Evolutionary conservation across 1,140 invertebrate genomes (phyloP).

Genomic region (Dysdera silvatica): DNA sequence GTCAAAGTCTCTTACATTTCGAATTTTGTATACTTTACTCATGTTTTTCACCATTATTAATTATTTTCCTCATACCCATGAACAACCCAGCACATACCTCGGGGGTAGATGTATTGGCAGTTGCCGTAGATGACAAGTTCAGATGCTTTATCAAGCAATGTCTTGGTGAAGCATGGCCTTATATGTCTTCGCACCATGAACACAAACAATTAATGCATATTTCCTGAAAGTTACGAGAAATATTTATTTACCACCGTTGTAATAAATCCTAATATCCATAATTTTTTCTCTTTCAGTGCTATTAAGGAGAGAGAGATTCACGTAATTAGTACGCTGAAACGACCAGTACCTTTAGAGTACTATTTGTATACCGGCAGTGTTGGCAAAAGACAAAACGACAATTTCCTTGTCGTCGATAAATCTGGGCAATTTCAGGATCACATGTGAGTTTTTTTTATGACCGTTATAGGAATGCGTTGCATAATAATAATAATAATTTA

Average conservation of each 20-base stretch:
- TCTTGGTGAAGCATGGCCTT: too few species aligned
- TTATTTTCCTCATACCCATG: too few species aligned
- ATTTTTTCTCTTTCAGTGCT: constrained; percentile 43
- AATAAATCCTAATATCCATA: too few species aligned
- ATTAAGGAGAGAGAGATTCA: constrained; percentile 89
- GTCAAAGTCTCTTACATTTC: too few species aligned
- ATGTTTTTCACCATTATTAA: too few species aligned
- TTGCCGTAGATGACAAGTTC: too few species aligned
- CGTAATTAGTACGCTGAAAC: constrained; percentile 85
- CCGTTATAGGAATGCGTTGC: too few species aligned
- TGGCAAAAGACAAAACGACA: constrained; percentile 69
- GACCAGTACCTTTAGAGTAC: constrained; percentile 92
- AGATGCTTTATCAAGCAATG: too few species aligned
- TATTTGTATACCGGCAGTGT: constrained; percentile 81
- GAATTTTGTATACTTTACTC: too few species aligned
- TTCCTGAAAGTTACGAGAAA: not conserved
- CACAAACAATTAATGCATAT: not conserved
- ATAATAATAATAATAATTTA: too few species aligned
- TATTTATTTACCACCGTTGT: constrained; percentile 12
- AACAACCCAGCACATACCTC: too few species aligned
- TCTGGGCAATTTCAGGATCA: constrained; percentile 58
- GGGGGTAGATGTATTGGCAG: too few species aligned
- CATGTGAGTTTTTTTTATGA: constrained; percentile 57
- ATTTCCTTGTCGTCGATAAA: constrained; percentile 74
- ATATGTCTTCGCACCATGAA: not conserved